Conservation (phyloP, 2,113 vertebrate species). For the Corvus hawaiiensis region DNA sequence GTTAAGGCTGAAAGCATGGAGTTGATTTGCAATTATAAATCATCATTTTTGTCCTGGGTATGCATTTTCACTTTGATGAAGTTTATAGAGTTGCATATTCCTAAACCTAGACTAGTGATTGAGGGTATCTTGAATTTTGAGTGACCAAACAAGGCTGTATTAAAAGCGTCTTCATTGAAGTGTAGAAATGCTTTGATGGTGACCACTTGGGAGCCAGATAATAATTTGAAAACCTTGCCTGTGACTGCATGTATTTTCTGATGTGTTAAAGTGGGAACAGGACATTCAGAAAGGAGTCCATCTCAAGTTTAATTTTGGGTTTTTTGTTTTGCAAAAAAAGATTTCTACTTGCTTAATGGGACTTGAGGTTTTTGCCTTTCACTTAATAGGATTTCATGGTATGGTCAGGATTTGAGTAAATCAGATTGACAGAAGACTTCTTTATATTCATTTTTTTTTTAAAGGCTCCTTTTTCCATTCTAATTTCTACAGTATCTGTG, state of each 20-base stretch:
- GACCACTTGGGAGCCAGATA: not conserved
- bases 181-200: not conserved
- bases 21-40: not conserved
- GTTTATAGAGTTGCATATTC: not conserved
- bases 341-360: not conserved
- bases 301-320: not conserved
- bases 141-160: not conserved
- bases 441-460: not conserved
- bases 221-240: not conserved
- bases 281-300: not conserved
- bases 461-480: not conserved
- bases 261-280: not conserved
- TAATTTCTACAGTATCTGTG: not conserved
- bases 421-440: not conserved
- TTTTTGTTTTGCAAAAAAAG: not conserved
- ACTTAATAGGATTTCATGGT: slow-evolving; percentile 12
- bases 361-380: not conserved
- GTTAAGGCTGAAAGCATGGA: not conserved
- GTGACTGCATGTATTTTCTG: not conserved
- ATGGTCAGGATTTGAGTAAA: not conserved
- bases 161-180: not conserved
- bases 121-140: not conserved
- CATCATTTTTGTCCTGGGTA: not conserved
- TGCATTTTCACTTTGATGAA: not conserved
- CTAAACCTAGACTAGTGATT: not conserved